These are phyloP conservation scores for Hippocampus comes DNA, from an alignment of 2,113 vertebrate species.

Conservation along the genomic window DNA sequence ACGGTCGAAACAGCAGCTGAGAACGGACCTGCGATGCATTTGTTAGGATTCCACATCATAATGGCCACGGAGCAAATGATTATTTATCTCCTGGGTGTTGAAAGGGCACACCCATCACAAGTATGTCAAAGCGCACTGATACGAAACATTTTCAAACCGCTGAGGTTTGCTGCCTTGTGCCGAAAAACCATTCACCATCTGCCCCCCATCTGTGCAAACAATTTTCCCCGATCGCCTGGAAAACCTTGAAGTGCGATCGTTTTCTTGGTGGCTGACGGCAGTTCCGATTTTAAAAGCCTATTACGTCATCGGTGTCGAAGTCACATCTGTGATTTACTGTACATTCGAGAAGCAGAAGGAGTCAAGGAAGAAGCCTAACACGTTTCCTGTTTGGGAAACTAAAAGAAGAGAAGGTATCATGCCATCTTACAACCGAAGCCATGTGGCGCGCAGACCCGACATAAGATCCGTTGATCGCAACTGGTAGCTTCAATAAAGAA, in stretches of 20 bases:
- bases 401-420: constrained; percentile 10
- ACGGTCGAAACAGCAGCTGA: neutral
- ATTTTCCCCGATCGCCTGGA: neutral
- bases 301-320: constrained; percentile 4
- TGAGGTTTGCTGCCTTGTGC: neutral
- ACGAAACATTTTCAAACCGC: neutral
- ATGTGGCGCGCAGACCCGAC: constrained; percentile 50
- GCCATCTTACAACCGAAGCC: constrained; percentile 39
- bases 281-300: neutral
- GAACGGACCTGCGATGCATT: neutral
- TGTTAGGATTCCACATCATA: neutral
- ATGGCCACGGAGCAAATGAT: neutral
- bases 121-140: neutral
- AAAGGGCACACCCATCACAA: neutral
- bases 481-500: constrained; percentile 63
- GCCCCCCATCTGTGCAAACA: neutral
- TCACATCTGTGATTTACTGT: constrained; percentile 5
- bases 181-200: constrained; percentile 19
- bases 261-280: neutral
- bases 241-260: neutral
- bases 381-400: constrained; percentile 7
- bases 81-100: neutral
- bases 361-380: neutral
- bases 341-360: neutral
- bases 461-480: constrained; percentile 47